These are phyloP conservation scores for Agrenia bidenticulata DNA, from an alignment of 2,888 invertebrate genomes.

Conservation along the genomic window DNA sequence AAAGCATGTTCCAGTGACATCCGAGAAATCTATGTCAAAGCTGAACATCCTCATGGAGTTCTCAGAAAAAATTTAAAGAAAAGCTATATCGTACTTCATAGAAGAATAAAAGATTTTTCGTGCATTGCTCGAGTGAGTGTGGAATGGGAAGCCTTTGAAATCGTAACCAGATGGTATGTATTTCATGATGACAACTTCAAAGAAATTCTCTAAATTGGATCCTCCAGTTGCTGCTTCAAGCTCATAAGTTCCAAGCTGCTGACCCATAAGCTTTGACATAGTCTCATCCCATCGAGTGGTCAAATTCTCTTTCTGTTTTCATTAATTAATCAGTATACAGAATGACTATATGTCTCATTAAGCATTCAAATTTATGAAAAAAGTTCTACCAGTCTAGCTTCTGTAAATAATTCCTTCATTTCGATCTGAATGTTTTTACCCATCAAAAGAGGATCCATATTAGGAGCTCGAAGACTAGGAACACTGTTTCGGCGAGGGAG, in stretches of 20 bases:
- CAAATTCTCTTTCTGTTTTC: conserved; percentile 7
- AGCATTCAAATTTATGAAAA: not conserved
- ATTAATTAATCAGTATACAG: not conserved
- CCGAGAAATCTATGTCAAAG: too few species aligned
- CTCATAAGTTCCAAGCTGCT: conserved; percentile 37
- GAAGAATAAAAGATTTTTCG: conserved; percentile 19
- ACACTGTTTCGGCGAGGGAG: not conserved
- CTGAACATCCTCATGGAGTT: too few species aligned
- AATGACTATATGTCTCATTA: not conserved
- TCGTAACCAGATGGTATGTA: conserved; percentile 35
- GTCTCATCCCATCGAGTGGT: conserved; percentile 33
- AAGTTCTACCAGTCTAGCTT: conserved; percentile 24
- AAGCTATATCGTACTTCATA: not conserved
- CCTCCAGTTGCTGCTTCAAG: conserved; percentile 30
- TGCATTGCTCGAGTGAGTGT: conserved; percentile 22
- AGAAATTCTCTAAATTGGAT: conserved; percentile 25
- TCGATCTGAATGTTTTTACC: conserved; percentile 31
- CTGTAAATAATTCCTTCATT: conserved; percentile 26
- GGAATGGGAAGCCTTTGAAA: conserved; percentile 39
- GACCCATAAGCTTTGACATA: conserved; percentile 33
- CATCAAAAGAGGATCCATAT: conserved; percentile 17
- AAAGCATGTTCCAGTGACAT: too few species aligned
- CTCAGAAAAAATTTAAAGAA: not conserved
- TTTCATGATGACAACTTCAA: conserved; percentile 33
- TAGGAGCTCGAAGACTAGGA: conserved; percentile 12